Percentiles rank a stretch among this genome's conserved stretches.
These are phyloP conservation scores for Adelges cooleyi DNA, from an alignment of 1,140 invertebrate species.

Conservation along the genomic window DNA sequence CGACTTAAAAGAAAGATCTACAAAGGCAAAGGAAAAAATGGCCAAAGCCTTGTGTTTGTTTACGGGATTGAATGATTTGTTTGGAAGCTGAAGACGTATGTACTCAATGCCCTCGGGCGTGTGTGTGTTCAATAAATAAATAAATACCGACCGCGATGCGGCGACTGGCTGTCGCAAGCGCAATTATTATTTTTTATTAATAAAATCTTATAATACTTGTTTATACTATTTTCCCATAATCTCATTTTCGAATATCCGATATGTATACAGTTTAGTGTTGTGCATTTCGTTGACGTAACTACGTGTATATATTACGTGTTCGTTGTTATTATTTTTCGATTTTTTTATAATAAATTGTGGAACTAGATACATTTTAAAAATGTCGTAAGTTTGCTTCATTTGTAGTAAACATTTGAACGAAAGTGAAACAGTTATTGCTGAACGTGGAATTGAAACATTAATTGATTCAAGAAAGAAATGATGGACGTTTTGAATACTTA, in stretches of 20 bases:
- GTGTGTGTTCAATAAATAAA: no score
- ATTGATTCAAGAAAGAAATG: background rate
- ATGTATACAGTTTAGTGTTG: background rate
- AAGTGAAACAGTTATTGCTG: background rate
- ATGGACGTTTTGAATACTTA: background rate
- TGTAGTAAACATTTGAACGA: background rate
- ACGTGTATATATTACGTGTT: background rate
- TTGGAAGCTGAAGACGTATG: no score
- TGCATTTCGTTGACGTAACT: background rate
- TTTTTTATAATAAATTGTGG: no score
- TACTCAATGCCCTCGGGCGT: no score
- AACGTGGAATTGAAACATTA: no score
- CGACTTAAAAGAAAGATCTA: no score
- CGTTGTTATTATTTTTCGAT: no score
- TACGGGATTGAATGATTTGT: no score
- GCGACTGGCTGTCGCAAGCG: no score
- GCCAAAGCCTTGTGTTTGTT: no score
- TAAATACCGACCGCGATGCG: no score
- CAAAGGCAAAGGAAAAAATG: no score
- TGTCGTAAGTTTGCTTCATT: constrained; percentile 2
- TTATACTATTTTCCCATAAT: background rate
- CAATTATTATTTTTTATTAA: constrained; percentile 1
- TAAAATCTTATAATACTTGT: background rate
- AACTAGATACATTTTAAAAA: background rate
- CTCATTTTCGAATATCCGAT: background rate